These are phyloP conservation scores for Bufotes viridis DNA, from an alignment of 2,797 vertebrate genomes.

Conservation along the genomic window DNA sequence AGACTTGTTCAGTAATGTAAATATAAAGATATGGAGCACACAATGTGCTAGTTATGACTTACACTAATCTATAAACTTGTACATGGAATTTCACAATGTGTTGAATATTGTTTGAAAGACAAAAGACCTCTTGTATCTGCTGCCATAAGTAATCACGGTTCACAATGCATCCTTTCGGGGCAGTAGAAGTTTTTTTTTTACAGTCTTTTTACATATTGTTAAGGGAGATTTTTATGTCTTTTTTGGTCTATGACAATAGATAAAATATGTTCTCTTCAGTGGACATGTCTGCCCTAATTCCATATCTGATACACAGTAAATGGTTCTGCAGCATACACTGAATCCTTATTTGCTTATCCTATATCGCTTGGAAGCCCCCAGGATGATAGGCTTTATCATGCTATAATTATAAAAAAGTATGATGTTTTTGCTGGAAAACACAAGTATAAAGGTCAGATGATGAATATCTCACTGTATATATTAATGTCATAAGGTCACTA, in stretches of 20 bases:
- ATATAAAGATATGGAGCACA: not conserved
- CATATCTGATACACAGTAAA: not conserved
- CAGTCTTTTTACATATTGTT: not conserved
- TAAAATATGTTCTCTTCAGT: not conserved
- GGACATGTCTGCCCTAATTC: not conserved
- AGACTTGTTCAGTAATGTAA: not conserved
- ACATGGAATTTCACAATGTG: not conserved
- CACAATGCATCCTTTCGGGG: not conserved
- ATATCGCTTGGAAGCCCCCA: no score
- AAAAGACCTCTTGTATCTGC: not conserved
- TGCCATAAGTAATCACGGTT: not conserved
- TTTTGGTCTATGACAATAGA: not conserved
- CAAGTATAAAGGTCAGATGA: no score
- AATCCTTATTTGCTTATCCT: no score
- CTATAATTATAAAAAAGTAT: not conserved
- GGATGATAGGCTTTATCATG: not conserved
- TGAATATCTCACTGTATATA: not conserved
- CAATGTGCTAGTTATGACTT: not conserved
- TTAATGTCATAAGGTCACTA: not conserved
- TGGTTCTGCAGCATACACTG: no score
- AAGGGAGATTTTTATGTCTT: not conserved
- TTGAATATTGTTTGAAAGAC: not conserved
- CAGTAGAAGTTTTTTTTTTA: not conserved
- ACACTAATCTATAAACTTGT: conserved; percentile 3
- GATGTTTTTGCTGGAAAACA: no score